Conservation (phyloP, 1,140 invertebrate genomes). For the Eciton burchellii region DNA sequence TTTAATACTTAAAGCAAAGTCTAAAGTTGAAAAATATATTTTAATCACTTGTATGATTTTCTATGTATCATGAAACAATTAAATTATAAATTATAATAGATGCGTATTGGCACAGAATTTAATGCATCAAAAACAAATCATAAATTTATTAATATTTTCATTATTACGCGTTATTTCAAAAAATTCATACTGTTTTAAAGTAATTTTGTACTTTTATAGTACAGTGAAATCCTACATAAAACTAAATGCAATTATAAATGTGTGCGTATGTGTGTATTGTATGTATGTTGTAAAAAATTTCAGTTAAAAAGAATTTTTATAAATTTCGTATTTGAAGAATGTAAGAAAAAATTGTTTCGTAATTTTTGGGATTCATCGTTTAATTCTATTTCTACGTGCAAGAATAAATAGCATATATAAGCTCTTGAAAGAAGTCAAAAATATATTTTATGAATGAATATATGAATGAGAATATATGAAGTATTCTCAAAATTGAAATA, state of each 20-base stretch:
- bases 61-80: neutral
- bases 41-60: slow-evolving; percentile 42
- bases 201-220: slow-evolving; percentile 4
- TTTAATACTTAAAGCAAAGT: neutral
- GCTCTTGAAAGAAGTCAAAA: neutral
- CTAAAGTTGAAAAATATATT: neutral
- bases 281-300: too few species aligned
- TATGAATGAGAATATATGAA: too few species aligned
- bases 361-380: neutral
- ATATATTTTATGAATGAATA: slow-evolving; percentile 38
- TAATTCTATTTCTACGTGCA: slow-evolving; percentile 19
- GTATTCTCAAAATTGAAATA: neutral
- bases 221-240: slow-evolving; percentile 1
- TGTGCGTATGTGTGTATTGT: too few species aligned
- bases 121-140: neutral
- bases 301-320: slow-evolving; percentile 15
- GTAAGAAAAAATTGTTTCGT: slow-evolving; percentile 7
- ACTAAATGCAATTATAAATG: neutral
- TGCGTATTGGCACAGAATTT: neutral
- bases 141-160: slow-evolving; percentile 28
- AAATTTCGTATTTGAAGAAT: slow-evolving; percentile 27
- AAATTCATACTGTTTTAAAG: neutral
- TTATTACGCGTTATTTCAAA: neutral
- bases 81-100: neutral
- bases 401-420: neutral